Base-by-base conservation (phyloP, 1,140 invertebrate species). In the Lepeophtheirus salmonis region DNA sequence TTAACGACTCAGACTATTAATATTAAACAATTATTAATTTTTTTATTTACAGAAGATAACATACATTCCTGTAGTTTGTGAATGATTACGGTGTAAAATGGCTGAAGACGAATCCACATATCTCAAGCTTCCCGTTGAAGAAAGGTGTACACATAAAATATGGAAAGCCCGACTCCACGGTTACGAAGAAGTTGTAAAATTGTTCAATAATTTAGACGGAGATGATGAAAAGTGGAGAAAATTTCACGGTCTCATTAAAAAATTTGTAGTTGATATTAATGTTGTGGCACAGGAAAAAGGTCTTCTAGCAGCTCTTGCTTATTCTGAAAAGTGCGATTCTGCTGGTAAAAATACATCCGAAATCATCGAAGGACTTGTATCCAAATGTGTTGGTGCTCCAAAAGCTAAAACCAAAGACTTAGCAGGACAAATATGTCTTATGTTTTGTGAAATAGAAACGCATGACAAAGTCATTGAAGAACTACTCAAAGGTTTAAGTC, bases 361-460 rank as follows among this genome's bases (percentile, higher is more conserved):
- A 71, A 85, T 96, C 1, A 84, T 95, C 76, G 76, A 76, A 50
- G 88, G 87, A 16, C 81, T 97, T 63, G 82, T 96, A 0, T 75
- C 80, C 41, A 97, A 97, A 75, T 94, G 89, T 71, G 81, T 96
- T 60, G 86, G 84, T 49, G 86, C 89, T 0, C 83, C 87, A 13
- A 89, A 84, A 74, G 78, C 83, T 1, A 92, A 89, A 71, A 95
- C 88, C 2, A 91, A 86, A 72, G 90, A 97, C 63, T 74, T 91
- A 14, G 84, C 87, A 4, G 74, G 84, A 48, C 89, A 94, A 70
- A 81, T 97, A 59, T 80, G 82, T 1, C 74, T 97, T 50, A 89
- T 94, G 84, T 95, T 84, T 68, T 79, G 96, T 66, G 91, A 97
- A 75, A 89, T 94, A 65, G 92, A 97, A 68, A 95, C 94, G 71